Base-by-base conservation (phyloP, 2,888 invertebrate genomes). In the Napeogenes inachia region DNA sequence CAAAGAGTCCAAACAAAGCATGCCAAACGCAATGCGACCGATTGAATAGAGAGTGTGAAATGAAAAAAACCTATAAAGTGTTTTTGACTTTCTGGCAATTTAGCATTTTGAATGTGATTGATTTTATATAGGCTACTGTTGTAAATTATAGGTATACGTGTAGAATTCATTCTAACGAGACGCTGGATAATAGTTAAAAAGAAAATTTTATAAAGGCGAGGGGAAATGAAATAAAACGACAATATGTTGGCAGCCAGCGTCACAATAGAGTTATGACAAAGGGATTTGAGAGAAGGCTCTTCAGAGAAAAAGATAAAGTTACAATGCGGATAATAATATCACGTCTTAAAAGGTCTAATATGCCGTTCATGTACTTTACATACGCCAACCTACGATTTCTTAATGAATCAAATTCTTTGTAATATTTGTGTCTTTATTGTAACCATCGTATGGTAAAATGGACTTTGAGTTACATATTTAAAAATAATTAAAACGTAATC, bases 161-260 rank as follows among this genome's bases (percentile, higher is more conserved):
- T 54, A 54, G 12, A 54, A 13, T 33, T 13, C 32, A 54, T 13
- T 54, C 33, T 47, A 54, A 54, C 42, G 42, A 42, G 42, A 42
- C 42, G 10, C 54, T 42, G 13, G 47, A 13, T 59, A 57, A 56
- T 53, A 59, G 55, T 60, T 59, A 65, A 82, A 76, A 84, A 81
- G 82, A 71, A 79, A 85, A 81, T 85, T 80, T 83, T 77, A 81
- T 80, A 82, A 80, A 80, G 72, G 73, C 74, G 74, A 71, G 72
- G 71, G 77, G 81, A 84, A 82, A 85, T 77, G 82, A 85, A 85
- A 87, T 85, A 84, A 87, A 84, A 87, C 77, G 82, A 79, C 82
- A 85, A 83, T 86, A 87, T 80, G 82, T 84, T 76, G 73, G 75
- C 74, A 79, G 81, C 80, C 67, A 70, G 73, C 77, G 75, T 78